Evolutionary conservation across 2,888 invertebrate species (phyloP).

Genomic region (Stictocephala bisonia): DNA sequence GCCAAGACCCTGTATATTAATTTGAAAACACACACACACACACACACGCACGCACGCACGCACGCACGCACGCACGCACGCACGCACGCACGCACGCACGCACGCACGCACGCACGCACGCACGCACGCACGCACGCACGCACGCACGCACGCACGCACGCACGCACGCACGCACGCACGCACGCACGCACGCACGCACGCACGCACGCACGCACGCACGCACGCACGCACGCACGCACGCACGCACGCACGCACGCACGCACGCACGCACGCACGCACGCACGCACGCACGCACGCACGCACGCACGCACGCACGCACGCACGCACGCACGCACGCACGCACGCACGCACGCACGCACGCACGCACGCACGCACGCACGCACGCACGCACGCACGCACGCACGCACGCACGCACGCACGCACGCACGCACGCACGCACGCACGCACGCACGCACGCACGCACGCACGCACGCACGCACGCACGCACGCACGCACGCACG

Average conservation of each 20-base stretch:
- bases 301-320: slow-evolving; percentile 39
- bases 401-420: slow-evolving; percentile 39
- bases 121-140: slow-evolving; percentile 47
- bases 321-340: slow-evolving; percentile 39
- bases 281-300: slow-evolving; percentile 39
- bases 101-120: slow-evolving; percentile 44
- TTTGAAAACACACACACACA: not conserved
- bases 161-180: slow-evolving; percentile 41
- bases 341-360: slow-evolving; percentile 39
- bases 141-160: slow-evolving; percentile 39
- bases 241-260: slow-evolving; percentile 39
- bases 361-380: slow-evolving; percentile 39
- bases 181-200: slow-evolving; percentile 41
- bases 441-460: slow-evolving; percentile 39
- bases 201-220: slow-evolving; percentile 35
- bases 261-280: slow-evolving; percentile 39
- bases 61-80: slow-evolving; percentile 22
- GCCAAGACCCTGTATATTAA: no score
- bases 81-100: slow-evolving; percentile 35
- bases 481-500: slow-evolving; percentile 39
- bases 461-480: slow-evolving; percentile 39
- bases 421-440: slow-evolving; percentile 39
- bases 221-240: slow-evolving; percentile 40
- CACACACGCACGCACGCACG: slow-evolving; percentile 21
- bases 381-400: slow-evolving; percentile 39